These are phyloP conservation scores for Eupsilia transversa DNA, from an alignment of 2,888 invertebrate species.

Conservation along the genomic window DNA sequence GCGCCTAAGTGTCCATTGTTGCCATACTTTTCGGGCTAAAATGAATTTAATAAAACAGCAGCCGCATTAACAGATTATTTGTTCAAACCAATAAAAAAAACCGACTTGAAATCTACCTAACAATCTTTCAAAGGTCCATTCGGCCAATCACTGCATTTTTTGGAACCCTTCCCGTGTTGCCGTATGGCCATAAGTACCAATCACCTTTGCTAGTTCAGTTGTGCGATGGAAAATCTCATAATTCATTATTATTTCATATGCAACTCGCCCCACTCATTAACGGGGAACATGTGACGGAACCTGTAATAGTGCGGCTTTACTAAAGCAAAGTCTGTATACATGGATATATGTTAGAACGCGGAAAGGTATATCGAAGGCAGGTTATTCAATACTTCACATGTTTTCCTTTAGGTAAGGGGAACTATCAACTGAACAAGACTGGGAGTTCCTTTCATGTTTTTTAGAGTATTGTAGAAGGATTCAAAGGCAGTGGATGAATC, in stretches of 20 bases:
- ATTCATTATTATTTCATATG: conserved; percentile 57
- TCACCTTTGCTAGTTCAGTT: conserved; percentile 16
- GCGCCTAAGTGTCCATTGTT: conserved; percentile 32
- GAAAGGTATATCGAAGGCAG: conserved; percentile 20
- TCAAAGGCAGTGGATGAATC: not conserved
- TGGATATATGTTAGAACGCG: conserved; percentile 36
- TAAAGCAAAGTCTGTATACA: conserved; percentile 32
- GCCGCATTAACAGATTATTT: conserved; percentile 1
- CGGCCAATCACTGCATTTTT: not conserved
- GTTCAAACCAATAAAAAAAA: not conserved
- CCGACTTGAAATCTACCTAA: not conserved
- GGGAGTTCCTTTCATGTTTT: conserved; percentile 2
- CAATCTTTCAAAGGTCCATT: not conserved
- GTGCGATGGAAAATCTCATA: conserved; percentile 42
- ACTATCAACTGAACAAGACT: conserved; percentile 1
- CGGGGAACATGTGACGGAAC: conserved; percentile 48
- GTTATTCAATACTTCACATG: conserved; percentile 19
- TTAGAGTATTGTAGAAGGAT: not conserved
- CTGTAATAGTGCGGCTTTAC: conserved; percentile 27
- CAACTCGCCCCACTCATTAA: conserved; percentile 60
- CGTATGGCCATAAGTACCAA: conserved; percentile 15
- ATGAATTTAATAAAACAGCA: conserved; percentile 33
- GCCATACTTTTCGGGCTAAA: conserved; percentile 9
- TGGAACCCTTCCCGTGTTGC: not conserved
- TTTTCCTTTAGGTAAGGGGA: conserved; percentile 26